Evolutionary conservation across 2,797 vertebrate genomes (phyloP).

Genomic region (Iguana delicatissima): DNA sequence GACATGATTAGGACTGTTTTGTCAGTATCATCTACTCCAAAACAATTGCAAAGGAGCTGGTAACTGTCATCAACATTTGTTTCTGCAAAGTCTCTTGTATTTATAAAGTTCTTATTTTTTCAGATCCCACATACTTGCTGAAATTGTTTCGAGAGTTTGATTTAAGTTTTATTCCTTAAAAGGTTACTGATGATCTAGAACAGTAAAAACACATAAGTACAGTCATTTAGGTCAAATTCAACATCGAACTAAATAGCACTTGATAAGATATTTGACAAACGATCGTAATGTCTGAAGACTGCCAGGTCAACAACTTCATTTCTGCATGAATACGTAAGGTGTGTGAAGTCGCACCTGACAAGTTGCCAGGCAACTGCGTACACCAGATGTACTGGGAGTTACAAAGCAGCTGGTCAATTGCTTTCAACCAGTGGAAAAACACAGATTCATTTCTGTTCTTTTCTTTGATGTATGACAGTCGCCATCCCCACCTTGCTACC

Average conservation of each 20-base stretch:
- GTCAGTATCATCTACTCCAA: neutral
- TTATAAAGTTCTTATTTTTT: neutral
- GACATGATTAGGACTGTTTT: neutral
- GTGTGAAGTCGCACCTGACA: conserved; percentile 24
- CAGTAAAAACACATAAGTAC: neutral
- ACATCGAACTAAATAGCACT: neutral
- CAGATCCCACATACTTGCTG: neutral
- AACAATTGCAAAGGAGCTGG: neutral
- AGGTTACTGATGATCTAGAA: neutral
- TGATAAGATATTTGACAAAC: neutral
- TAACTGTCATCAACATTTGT: neutral
- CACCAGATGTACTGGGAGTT: neutral
- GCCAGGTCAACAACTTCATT: neutral
- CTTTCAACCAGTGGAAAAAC: conserved; percentile 44
- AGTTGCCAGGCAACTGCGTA: conserved; percentile 52
- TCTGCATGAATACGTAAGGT: conserved; percentile 18
- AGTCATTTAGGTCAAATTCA: neutral
- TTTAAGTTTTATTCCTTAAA: neutral
- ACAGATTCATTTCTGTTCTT: conserved; percentile 21
- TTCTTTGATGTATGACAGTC: neutral
- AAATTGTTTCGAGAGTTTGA: neutral
- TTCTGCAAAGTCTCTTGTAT: neutral
- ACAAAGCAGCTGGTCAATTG: conserved; percentile 32
- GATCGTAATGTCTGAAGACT: neutral
- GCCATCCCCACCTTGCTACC: neutral